Conservation (phyloP, 2,888 invertebrate genomes). For the Melanchra persicariae region DNA sequence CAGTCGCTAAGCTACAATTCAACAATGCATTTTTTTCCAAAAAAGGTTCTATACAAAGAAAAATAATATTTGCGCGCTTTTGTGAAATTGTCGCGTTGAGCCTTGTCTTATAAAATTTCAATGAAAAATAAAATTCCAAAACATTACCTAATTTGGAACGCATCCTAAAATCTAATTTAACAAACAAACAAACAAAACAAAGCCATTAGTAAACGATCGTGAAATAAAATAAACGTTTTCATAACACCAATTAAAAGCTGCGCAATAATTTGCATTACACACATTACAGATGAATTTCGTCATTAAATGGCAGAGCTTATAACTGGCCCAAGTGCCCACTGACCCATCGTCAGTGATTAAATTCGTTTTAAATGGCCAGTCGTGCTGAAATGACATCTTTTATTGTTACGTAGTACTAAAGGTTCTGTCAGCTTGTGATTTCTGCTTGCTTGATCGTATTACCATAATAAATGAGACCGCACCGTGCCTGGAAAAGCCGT, state of each 20-base stretch:
- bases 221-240: slow-evolving; percentile 35
- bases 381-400: slow-evolving; percentile 27
- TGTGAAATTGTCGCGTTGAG: too few species aligned
- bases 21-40: too few species aligned
- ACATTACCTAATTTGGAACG: too few species aligned
- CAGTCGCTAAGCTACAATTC: too few species aligned
- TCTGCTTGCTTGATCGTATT: not conserved
- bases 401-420: slow-evolving; percentile 3
- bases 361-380: slow-evolving; percentile 22
- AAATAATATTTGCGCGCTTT: too few species aligned
- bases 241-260: slow-evolving; percentile 46
- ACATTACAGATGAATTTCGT: slow-evolving; percentile 41
- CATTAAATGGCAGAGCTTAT: slow-evolving; percentile 29
- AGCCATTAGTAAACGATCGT: slow-evolving; percentile 41
- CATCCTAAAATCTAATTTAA: not conserved
- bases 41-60: too few species aligned
- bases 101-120: too few species aligned
- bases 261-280: slow-evolving; percentile 50
- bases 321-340: slow-evolving; percentile 17
- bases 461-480: too few species aligned
- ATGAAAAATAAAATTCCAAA: too few species aligned
- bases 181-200: slow-evolving; percentile 2
- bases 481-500: too few species aligned
- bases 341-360: slow-evolving; percentile 34
- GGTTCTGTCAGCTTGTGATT: not conserved